phyloP scores from a whole-genome alignment of 2,888 invertebrate genomes.

The Philopedon plagiatum region DNA sequence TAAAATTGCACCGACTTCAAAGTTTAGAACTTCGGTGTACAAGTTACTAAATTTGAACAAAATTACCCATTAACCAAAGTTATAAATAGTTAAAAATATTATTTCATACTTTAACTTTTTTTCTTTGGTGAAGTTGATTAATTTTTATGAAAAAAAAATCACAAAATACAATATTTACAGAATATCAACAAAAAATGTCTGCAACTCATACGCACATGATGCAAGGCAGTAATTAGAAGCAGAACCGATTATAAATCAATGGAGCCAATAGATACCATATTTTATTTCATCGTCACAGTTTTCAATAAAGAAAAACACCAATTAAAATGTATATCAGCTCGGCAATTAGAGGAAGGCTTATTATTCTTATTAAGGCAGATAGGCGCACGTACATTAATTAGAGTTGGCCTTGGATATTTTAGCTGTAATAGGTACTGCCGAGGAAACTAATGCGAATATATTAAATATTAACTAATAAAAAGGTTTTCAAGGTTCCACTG shows the following conservation, averaged over 20 bases:
- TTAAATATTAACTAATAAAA: slow-evolving; percentile 6
- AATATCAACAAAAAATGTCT: too few species aligned
- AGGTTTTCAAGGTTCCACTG: slow-evolving; percentile 3
- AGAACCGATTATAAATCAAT: background rate
- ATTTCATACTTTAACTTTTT: too few species aligned
- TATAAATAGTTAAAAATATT: too few species aligned
- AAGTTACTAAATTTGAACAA: too few species aligned
- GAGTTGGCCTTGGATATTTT: slow-evolving; percentile 1
- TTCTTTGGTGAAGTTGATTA: too few species aligned
- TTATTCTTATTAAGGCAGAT: slow-evolving; percentile 7
- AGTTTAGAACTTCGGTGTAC: too few species aligned
- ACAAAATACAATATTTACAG: too few species aligned
- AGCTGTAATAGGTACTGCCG: slow-evolving; percentile 6
- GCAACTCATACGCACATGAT: too few species aligned
- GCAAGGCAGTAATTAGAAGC: too few species aligned
- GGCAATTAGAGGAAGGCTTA: slow-evolving; percentile 14
- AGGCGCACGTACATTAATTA: slow-evolving; percentile 1
- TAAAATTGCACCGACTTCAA: too few species aligned
- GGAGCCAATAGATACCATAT: background rate
- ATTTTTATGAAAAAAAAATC: too few species aligned
- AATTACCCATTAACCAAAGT: too few species aligned
- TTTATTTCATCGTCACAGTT: background rate
- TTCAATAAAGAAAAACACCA: background rate
- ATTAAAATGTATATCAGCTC: background rate
- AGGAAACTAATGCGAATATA: slow-evolving; percentile 9